These are phyloP conservation scores for Tamias sibiricus DNA, from an alignment of 2,113 vertebrate species.

Conservation along the genomic window DNA sequence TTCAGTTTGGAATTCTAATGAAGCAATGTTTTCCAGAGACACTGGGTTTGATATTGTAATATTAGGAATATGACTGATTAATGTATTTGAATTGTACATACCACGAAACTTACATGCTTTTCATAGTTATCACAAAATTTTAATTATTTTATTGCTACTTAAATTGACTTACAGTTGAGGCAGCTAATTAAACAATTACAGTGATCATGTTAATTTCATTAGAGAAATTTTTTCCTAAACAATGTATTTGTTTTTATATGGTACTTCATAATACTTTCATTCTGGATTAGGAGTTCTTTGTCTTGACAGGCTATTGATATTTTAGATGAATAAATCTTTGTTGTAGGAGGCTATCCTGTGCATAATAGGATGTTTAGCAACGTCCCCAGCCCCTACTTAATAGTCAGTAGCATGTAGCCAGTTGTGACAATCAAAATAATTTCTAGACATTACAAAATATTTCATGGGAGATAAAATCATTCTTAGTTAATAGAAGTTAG, in stretches of 20 bases:
- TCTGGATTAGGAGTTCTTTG: neutral
- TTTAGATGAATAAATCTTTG: neutral
- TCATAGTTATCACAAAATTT: slow-evolving; percentile 4
- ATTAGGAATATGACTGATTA: slow-evolving; percentile 4
- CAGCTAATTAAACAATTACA: neutral
- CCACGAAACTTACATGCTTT: slow-evolving; percentile 27
- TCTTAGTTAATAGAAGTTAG: neutral
- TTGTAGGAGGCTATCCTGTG: neutral
- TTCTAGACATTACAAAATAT: neutral
- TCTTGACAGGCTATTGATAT: neutral
- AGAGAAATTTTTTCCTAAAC: neutral
- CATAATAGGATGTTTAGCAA: neutral
- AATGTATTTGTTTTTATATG: neutral
- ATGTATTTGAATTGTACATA: slow-evolving; percentile 41
- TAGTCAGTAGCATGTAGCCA: neutral
- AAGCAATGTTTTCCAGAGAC: slow-evolving; percentile 37
- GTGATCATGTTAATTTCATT: neutral
- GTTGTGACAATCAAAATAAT: neutral
- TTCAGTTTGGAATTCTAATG: slow-evolving; percentile 67
- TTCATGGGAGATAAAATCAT: neutral
- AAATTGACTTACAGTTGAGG: neutral
- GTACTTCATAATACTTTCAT: neutral
- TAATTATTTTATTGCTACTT: neutral
- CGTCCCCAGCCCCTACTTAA: neutral
- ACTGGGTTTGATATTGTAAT: neutral